Evolutionary conservation across 2,113 vertebrate species (phyloP).

Genomic region (Myotis yumanensis): DNA sequence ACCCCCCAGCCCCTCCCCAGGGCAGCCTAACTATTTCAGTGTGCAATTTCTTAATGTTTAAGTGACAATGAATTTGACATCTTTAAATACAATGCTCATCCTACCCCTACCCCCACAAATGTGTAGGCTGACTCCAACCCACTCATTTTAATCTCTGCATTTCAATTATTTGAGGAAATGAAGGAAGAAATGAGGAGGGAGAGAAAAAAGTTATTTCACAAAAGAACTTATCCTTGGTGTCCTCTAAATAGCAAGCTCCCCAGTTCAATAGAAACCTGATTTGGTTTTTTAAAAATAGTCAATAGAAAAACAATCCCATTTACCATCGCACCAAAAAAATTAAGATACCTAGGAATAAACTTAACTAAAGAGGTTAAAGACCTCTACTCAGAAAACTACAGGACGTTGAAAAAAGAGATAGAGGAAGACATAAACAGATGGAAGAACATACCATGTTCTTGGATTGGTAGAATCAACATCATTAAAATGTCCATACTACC

Average conservation of each 20-base stretch:
- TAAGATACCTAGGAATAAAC: too few relatives aligned
- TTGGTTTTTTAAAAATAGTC: background rate
- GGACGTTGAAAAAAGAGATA: too few relatives aligned
- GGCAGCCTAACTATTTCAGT: background rate
- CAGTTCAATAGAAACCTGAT: background rate
- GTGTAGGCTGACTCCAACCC: background rate
- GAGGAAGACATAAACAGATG: too few relatives aligned
- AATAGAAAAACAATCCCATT: too few relatives aligned
- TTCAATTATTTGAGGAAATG: background rate
- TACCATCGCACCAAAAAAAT: too few relatives aligned
- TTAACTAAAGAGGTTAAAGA: too few relatives aligned
- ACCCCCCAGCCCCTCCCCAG: too few relatives aligned
- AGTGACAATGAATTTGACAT: background rate
- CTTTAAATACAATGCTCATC: background rate
- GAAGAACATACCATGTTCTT: too few relatives aligned
- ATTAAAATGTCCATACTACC: too few relatives aligned
- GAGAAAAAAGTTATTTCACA: background rate
- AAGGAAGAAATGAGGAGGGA: background rate
- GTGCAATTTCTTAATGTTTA: background rate
- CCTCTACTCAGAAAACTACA: too few relatives aligned
- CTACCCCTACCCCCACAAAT: background rate
- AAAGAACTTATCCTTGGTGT: background rate
- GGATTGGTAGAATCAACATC: too few relatives aligned
- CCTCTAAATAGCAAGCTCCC: background rate
- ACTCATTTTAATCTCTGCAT: background rate